A percentile compares a stretch with the other conserved stretches of the same genome.
phyloP scores from a whole-genome alignment of 2,797 vertebrate species.

The Danio aesculapii region DNA sequence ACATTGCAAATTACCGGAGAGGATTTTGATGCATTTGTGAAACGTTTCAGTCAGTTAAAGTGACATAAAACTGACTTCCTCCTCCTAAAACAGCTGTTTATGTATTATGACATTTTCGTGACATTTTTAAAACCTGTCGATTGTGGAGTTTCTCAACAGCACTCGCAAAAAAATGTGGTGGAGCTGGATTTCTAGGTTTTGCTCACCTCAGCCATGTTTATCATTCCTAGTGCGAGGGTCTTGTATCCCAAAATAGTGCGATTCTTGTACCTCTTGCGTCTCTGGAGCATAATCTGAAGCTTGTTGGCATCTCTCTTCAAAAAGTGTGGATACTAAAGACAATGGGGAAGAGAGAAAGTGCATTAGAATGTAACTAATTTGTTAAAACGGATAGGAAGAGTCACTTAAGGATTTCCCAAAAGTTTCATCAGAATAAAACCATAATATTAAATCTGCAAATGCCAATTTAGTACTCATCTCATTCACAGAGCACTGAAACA shows the following conservation, averaged over 20 bases:
- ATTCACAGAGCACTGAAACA: background rate
- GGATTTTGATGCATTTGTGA: background rate
- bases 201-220: conserved; percentile 93
- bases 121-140: background rate
- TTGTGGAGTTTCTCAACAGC: no score
- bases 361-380: background rate
- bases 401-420: background rate
- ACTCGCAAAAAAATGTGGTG: background rate
- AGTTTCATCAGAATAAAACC: background rate
- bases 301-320: conserved; percentile 92
- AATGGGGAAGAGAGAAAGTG: background rate
- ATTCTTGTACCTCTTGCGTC: conserved; percentile 91
- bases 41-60: background rate
- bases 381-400: background rate
- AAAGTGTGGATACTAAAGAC: conserved; percentile 88
- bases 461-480: background rate
- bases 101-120: background rate
- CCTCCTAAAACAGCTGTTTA: background rate
- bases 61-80: background rate
- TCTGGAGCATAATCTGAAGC: conserved; percentile 91
- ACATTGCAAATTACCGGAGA: background rate
- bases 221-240: conserved; percentile 88
- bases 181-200: background rate
- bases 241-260: conserved; percentile 92
- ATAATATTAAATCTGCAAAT: background rate